Conservation (phyloP, 2,797 vertebrate genomes). For the Siniperca scherzeri region DNA sequence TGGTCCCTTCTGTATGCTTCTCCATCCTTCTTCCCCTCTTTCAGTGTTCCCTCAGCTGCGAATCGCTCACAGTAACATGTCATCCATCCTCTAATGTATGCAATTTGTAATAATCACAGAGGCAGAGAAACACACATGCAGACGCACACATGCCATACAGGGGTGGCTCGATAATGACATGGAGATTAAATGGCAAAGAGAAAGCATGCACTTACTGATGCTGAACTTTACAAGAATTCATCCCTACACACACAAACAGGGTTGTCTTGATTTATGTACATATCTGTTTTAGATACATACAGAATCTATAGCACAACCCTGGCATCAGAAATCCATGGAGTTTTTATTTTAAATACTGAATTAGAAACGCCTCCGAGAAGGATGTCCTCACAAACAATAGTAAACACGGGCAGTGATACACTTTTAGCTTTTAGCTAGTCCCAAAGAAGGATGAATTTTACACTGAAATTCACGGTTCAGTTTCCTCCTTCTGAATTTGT, state of each 20-base stretch:
- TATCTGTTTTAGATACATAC: slow-evolving; percentile 24
- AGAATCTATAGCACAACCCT: slow-evolving; percentile 18
- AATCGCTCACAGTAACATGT: slow-evolving; percentile 28
- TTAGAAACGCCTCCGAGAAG: neutral
- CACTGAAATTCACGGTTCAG: neutral
- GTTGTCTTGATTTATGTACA: slow-evolving; percentile 28
- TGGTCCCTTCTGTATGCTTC: slow-evolving; percentile 18
- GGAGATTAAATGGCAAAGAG: slow-evolving; percentile 64
- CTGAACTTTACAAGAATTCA: slow-evolving; percentile 43
- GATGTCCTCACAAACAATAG: neutral
- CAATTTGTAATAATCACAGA: slow-evolving; percentile 55
- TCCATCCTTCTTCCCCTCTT: slow-evolving; percentile 45
- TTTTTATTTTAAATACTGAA: neutral
- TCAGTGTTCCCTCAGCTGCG: slow-evolving; percentile 38
- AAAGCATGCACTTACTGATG: slow-evolving; percentile 32
- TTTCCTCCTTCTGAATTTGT: neutral
- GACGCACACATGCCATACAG: neutral
- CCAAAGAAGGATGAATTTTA: neutral
- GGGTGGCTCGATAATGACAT: slow-evolving; percentile 53
- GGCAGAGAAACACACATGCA: slow-evolving; percentile 1
- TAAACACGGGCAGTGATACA: neutral
- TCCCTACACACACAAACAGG: neutral
- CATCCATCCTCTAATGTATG: slow-evolving; percentile 46
- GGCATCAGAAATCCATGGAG: slow-evolving; percentile 28
- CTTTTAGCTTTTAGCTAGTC: neutral